Evolutionary conservation across 2,797 vertebrate genomes (phyloP).

Genomic region (Schizopygopsis malacanthus): DNA sequence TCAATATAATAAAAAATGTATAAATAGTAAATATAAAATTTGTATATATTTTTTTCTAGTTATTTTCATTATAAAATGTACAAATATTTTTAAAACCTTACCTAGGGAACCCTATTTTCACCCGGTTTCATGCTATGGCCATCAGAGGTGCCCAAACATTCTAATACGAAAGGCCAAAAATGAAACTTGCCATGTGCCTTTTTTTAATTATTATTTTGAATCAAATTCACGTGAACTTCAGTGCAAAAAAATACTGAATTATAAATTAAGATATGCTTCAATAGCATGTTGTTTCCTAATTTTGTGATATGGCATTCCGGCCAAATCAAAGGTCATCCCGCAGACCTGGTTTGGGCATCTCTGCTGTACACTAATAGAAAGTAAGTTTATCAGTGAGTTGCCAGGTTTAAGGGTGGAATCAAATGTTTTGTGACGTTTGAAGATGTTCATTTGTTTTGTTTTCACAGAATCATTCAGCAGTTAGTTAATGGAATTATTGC

Average conservation of each 20-base stretch:
- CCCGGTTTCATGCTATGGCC: not conserved
- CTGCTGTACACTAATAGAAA: not conserved
- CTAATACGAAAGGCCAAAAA: not conserved
- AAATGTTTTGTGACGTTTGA: not conserved
- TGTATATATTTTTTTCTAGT: not conserved
- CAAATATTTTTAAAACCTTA: not conserved
- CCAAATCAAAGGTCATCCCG: too few relatives aligned
- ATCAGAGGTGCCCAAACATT: not conserved
- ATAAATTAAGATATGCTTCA: too few relatives aligned
- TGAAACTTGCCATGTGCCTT: not conserved
- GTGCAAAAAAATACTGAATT: too few relatives aligned
- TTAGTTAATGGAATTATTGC: conserved; percentile 97
- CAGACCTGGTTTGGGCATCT: not conserved
- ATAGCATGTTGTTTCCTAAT: too few relatives aligned
- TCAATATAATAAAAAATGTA: not conserved
- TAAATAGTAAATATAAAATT: not conserved
- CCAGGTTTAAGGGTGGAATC: not conserved
- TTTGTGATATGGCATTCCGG: too few relatives aligned
- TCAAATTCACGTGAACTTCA: not conserved
- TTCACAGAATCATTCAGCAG: conserved; percentile 94
- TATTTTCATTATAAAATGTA: not conserved
- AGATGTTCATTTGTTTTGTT: conserved; percentile 20
- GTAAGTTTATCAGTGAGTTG: not conserved
- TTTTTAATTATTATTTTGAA: not conserved
- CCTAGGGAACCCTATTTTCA: not conserved